Evolutionary conservation across 2,113 vertebrate genomes (phyloP), one percentile per base, ranked within the genome.

Genomic region (Plotosus lineatus): DNA sequence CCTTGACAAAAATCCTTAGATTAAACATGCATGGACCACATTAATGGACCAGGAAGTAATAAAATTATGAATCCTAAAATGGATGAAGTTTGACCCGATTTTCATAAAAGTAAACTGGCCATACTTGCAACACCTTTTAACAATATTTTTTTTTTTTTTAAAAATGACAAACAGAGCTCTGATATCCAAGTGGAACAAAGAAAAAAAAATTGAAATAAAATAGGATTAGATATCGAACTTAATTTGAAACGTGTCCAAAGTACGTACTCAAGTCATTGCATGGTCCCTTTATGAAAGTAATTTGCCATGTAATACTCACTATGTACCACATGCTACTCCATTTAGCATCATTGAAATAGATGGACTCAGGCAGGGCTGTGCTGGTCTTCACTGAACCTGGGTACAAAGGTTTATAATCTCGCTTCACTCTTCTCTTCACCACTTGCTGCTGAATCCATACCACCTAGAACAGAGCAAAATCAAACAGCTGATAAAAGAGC

Each of bases 271-370:
- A 10, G n/a, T 10, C 9, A 3, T 19, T 21, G 17, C 74, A 42
- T n/a, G 19, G 3, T 40, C 42, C 14, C 28, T n/a, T 7, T 38
- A 23, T n/a, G 21, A 78, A 23, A 38, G 12, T 2, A 2, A 58
- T 51, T 33, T 14, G 50, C 3, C 38, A 8, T 8, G 9, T 82
- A 1, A 17, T 83, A 94, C 98, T 98, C 88, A 99, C 98, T 92
- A 99, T 98, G 85, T 99, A 99, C 98, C 98, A 99, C 98, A 99
- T 99, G 92, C 96, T 98, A 86, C 94, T 96, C 98, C 98, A 99
- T 89, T 99, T 99, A 86, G 96, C 96, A 79, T 99, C 98, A 83
- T 98, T 99, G 91, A 96, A 99, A 89, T 94, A 98, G 86, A 96
- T 96, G 69, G 78, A 86, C 61, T 55, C 80, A 15, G 93, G 94